phyloP scores from a whole-genome alignment of 2,113 vertebrate genomes.

The Bubo bubo region DNA sequence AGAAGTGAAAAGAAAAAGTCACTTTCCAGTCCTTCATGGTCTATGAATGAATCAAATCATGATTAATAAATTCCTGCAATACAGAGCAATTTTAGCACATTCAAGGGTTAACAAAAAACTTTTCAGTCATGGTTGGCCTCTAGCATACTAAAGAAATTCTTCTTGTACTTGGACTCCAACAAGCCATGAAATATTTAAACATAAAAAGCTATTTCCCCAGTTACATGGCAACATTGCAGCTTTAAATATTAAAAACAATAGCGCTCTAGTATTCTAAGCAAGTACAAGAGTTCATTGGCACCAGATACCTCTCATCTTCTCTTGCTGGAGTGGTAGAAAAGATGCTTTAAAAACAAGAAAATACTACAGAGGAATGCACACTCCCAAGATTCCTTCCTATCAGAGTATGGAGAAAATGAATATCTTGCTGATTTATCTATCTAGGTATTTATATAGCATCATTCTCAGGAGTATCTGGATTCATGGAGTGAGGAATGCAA shows the following conservation, averaged over 20 bases:
- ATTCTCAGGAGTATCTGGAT: background rate
- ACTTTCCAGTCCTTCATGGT: background rate
- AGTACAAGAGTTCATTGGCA: conserved; percentile 45
- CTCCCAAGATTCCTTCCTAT: background rate
- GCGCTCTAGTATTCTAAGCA: conserved; percentile 23
- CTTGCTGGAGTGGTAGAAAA: conserved; percentile 9
- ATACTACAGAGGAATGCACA: background rate
- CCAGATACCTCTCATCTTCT: background rate
- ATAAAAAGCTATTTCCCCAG: conserved; percentile 33
- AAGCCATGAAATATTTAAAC: conserved; percentile 68
- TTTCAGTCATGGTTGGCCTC: background rate
- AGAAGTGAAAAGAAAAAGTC: background rate
- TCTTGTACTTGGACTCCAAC: conserved; percentile 8
- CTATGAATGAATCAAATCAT: background rate
- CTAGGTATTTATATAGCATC: conserved; percentile 23
- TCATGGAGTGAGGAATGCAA: background rate
- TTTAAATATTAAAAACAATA: conserved; percentile 70
- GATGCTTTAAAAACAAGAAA: conserved; percentile 12
- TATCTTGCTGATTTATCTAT: conserved; percentile 23
- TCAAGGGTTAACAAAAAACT: conserved; percentile 29
- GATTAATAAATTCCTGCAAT: background rate
- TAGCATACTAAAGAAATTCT: conserved; percentile 30
- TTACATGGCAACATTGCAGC: conserved; percentile 27
- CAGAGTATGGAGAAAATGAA: background rate
- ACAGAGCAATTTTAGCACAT: background rate